Percentiles rank a stretch among this genome's conserved stretches.
Conservation (phyloP, 2,113 vertebrate genomes). For the Hippocampus zosterae region DNA sequence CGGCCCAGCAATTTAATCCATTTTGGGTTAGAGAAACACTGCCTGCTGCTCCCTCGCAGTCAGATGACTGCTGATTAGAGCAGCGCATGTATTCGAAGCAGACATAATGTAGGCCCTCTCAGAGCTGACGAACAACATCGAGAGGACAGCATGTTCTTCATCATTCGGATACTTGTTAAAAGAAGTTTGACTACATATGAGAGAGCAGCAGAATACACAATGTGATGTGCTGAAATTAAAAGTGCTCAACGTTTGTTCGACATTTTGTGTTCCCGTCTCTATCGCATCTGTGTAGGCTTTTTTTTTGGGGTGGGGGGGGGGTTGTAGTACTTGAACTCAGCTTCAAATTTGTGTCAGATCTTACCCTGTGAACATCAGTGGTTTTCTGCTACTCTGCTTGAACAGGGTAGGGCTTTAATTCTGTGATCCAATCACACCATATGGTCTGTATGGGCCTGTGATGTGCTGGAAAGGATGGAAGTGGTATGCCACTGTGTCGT, state of each 20-base stretch:
- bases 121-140: slow-evolving; percentile 41
- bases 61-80: slow-evolving; percentile 45
- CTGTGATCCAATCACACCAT: slow-evolving; percentile 59
- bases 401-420: slow-evolving; percentile 53
- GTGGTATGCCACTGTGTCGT: slow-evolving; percentile 33
- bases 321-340: not conserved
- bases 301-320: too few species aligned
- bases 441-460: slow-evolving; percentile 58
- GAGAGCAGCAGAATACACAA: slow-evolving; percentile 14
- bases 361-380: slow-evolving; percentile 14
- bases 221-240: slow-evolving; percentile 16
- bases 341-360: slow-evolving; percentile 40
- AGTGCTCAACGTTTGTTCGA: slow-evolving; percentile 8
- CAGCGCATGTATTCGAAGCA: slow-evolving; percentile 47
- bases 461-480: slow-evolving; percentile 50
- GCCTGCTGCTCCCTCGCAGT: slow-evolving; percentile 31
- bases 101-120: slow-evolving; percentile 42
- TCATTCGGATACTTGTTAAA: slow-evolving; percentile 26
- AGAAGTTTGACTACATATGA: not conserved
- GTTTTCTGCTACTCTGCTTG: slow-evolving; percentile 38
- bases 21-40: slow-evolving; percentile 28
- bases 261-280: not conserved
- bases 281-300: not conserved
- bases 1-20: slow-evolving; percentile 50
- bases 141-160: slow-evolving; percentile 7